Evolutionary conservation across 2,113 vertebrate genomes (phyloP).

Genomic region (Poecilia latipinna): DNA sequence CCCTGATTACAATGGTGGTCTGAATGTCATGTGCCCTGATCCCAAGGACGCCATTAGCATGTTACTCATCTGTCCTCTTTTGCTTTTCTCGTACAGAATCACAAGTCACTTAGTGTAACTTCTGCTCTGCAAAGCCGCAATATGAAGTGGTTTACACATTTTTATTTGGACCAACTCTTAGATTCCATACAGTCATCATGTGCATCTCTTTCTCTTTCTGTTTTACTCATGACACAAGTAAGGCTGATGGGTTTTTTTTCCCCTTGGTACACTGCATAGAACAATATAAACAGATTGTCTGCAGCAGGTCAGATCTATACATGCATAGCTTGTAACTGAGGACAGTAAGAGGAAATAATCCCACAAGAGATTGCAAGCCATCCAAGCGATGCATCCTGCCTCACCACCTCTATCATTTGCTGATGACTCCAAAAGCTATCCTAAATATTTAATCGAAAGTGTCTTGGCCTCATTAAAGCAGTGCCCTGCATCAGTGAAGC

Average conservation of each 20-base stretch:
- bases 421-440: neutral
- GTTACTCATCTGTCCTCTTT: slow-evolving; percentile 12
- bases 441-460: neutral
- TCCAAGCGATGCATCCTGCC: neutral
- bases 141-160: slow-evolving; percentile 20
- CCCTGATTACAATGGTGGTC: slow-evolving; percentile 6
- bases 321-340: neutral
- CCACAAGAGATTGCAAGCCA: too few relatives aligned
- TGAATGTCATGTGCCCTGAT: slow-evolving; percentile 26
- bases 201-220: neutral
- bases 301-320: neutral
- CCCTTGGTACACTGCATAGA: neutral
- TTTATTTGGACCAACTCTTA: slow-evolving; percentile 9
- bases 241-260: neutral
- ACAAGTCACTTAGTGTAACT: slow-evolving; percentile 21
- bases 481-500: neutral
- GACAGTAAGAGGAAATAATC: too few relatives aligned
- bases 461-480: neutral
- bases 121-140: slow-evolving; percentile 18
- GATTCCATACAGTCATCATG: neutral
- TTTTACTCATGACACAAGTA: neutral
- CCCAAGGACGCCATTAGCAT: slow-evolving; percentile 36
- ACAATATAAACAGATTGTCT: neutral
- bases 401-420: neutral
- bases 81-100: neutral